Evolutionary conservation across 2,113 vertebrate species (phyloP), one percentile per base, ranked within the genome.

Genomic region (Chroicocephalus ridibundus): DNA sequence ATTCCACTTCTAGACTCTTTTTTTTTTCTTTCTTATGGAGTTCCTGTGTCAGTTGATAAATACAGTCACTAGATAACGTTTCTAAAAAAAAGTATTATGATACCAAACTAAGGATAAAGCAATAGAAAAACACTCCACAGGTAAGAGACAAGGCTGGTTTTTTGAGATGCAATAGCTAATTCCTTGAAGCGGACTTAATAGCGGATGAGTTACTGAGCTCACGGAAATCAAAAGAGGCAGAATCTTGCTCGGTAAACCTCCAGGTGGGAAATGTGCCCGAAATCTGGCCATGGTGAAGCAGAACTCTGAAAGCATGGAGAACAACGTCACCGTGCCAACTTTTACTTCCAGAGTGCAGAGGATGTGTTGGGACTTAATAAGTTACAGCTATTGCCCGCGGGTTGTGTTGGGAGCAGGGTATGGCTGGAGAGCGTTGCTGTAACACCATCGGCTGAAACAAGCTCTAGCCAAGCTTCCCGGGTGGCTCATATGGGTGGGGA

Each of bases 381-480:
- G 8, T 31, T 44, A 61, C 7, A 49, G 16, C n/a, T 49, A 21
- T 13, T 71, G 36, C 18, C 17, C 2, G 2, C 1, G 0, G 58
- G 34, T 65, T 55, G 7, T n/a, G 24, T 1, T 65, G 55, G 49
- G 65, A 64, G n/a, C 12, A 38, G 81, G 32, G 15, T 27, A 70
- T 1, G 8, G 34, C 31, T 47, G 70, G 68, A 76, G 11, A 74
- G 32, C 34, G 44, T 40, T 71, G 24, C 55, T 69, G 18, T 8
- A 60, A 70, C 32, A 61, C 21, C 13, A 34, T 58, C 38, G 11
- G 0, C 31, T 62, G 60, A 61, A 34, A 49, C 4, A 49, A 54
- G 20, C 24, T 49, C 38, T 31, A 51, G 42, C 38, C 29, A 54
- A 64, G 19, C 40, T 82, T 81, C 17, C 21, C 1, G 4, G 8